Evolutionary conservation across 2,113 vertebrate genomes (phyloP).

Genomic region (Pelvicachromis taeniatus): DNA sequence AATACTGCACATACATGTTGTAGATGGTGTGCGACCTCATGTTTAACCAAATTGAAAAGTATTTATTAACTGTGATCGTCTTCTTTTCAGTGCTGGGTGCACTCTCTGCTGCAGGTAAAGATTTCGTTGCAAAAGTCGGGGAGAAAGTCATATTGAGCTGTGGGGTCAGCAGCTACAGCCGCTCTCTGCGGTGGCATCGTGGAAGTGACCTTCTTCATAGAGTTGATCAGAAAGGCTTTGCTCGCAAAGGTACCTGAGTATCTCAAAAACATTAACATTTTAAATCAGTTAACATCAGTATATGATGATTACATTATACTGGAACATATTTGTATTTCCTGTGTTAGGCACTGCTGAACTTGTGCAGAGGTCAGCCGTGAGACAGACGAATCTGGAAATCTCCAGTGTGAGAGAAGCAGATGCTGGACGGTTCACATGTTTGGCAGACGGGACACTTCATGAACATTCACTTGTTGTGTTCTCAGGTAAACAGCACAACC

Average conservation of each 20-base stretch:
- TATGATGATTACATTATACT: not conserved
- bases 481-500: slow-evolving; percentile 32
- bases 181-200: not conserved
- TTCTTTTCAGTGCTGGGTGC: slow-evolving; percentile 46
- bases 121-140: not conserved
- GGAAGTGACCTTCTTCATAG: fast-evolving
- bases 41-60: not conserved
- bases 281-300: no score
- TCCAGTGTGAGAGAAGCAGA: fast-evolving
- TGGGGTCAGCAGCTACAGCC: fast-evolving
- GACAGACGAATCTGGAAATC: not conserved
- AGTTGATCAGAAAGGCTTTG: fast-evolving
- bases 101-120: not conserved
- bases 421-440: slow-evolving; percentile 43
- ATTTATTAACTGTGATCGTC: not conserved
- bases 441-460: fast-evolving
- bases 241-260: not conserved
- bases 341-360: fast-evolving
- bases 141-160: not conserved
- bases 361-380: fast-evolving
- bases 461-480: not conserved
- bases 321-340: not conserved
- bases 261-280: not conserved
- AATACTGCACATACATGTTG: not conserved
- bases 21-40: not conserved